phyloP scores from a whole-genome alignment of 1,140 invertebrate genomes.

The Aphaenogaster ashmeadi region DNA sequence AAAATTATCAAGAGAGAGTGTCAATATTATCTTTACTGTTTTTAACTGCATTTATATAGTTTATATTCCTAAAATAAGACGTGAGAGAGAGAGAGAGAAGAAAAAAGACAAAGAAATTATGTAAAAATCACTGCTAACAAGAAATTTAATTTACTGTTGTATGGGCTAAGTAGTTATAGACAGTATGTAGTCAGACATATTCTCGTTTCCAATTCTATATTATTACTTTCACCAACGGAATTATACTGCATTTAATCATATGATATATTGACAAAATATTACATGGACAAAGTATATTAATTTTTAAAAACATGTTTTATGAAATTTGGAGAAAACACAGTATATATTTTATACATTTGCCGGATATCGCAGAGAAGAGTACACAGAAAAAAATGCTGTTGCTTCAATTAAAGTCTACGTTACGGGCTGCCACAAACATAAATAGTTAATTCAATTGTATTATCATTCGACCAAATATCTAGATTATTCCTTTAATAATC shows the following conservation, averaged over 20 bases:
- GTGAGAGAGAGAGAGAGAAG: neutral
- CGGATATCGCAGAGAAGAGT: neutral
- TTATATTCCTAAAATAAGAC: neutral
- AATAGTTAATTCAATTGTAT: too few relatives aligned
- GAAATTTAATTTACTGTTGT: neutral
- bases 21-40: neutral
- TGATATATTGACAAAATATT: constrained; percentile 6
- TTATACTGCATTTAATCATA: neutral
- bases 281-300: neutral
- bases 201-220: constrained; percentile 3
- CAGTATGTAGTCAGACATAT: constrained; percentile 22
- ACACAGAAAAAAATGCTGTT: too few relatives aligned
- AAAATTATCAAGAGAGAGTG: neutral
- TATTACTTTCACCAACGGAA: neutral
- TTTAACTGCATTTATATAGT: neutral
- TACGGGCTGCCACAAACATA: too few relatives aligned
- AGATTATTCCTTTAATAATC: too few relatives aligned
- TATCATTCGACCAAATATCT: too few relatives aligned
- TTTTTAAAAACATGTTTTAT: neutral
- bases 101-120: neutral
- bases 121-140: neutral
- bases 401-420: too few relatives aligned
- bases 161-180: constrained; percentile 35
- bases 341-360: neutral
- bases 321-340: neutral